These are phyloP conservation scores for Puntigrus tetrazona DNA, from an alignment of 2,113 vertebrate genomes.

Conservation along the genomic window DNA sequence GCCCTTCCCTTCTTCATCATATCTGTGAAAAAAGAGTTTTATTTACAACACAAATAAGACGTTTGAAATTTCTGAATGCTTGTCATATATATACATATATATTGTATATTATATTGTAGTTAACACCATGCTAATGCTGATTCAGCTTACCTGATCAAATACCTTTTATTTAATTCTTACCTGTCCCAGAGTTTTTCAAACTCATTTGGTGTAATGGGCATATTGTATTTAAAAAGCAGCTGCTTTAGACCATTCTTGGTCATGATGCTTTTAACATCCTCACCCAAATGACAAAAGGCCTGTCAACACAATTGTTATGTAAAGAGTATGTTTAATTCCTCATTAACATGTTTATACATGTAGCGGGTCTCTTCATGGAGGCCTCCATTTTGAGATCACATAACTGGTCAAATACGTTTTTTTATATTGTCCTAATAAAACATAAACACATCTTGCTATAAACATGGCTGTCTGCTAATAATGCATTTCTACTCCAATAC, in stretches of 20 bases:
- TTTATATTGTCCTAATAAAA: not conserved
- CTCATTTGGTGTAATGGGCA: constrained; percentile 73
- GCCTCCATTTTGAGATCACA: not conserved
- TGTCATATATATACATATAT: not conserved
- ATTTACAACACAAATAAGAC: not conserved
- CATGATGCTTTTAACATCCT: constrained; percentile 66
- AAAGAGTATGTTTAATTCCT: not conserved
- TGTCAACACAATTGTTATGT: constrained; percentile 43
- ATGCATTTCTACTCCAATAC: not conserved
- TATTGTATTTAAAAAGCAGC: constrained; percentile 67
- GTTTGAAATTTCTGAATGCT: not conserved
- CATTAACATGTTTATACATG: not conserved
- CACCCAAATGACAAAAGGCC: constrained; percentile 72
- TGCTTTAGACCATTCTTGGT: constrained; percentile 71
- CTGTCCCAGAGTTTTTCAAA: constrained; percentile 80
- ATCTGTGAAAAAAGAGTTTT: constrained; percentile 63
- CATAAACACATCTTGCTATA: not conserved
- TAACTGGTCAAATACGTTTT: not conserved
- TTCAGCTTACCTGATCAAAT: no score
- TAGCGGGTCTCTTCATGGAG: not conserved
- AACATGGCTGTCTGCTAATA: not conserved
- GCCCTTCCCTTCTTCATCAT: constrained; percentile 72
- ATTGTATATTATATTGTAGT: no score
- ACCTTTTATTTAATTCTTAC: no score
- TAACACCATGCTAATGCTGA: not conserved